Percentiles rank a stretch among this genome's conserved stretches.
Conservation (phyloP, 2,113 vertebrate genomes). For the cat (Felis catus) region F.catus_Fca126_mat1.0 CM031412.1:37077001-37077500, state of each 20-base stretch:
- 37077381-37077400: background rate
- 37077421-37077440: background rate
- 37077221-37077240: background rate
- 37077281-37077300: background rate
- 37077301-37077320: background rate
- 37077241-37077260: background rate
- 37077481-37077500: background rate
- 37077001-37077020: background rate
- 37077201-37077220: background rate
- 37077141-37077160: background rate
- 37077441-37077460: background rate
- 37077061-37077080: background rate
- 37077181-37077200: background rate
- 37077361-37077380: background rate
- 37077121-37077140: background rate
- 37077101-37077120: background rate
- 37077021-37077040: background rate
- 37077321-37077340: background rate
- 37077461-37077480: background rate
- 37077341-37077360: background rate
- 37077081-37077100: background rate
- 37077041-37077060: too few species aligned
- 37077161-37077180: background rate
- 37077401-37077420: background rate
- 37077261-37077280: background rate